Evolutionary conservation across 2,113 vertebrate species (phyloP).

Genomic region (Haemorhous mexicanus): DNA sequence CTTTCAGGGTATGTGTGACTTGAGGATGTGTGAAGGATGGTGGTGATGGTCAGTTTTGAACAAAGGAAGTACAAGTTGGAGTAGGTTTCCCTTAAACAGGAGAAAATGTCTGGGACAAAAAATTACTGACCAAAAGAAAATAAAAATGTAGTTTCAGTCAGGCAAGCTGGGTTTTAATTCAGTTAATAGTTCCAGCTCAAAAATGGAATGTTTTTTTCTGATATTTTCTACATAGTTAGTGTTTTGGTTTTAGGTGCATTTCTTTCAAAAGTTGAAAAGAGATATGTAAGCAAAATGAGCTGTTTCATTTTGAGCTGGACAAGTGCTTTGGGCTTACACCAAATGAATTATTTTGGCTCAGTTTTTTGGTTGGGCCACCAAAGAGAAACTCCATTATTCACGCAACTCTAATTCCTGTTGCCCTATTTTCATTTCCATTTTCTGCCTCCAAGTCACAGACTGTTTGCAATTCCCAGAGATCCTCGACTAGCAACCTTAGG

Average conservation of each 20-base stretch:
- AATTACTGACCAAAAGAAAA: background rate
- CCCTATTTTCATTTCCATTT: background rate
- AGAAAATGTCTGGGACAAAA: background rate
- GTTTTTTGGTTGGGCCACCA: background rate
- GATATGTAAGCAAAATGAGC: background rate
- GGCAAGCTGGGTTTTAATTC: background rate
- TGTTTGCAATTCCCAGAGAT: background rate
- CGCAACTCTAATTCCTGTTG: background rate
- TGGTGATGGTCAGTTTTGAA: background rate
- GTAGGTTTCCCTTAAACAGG: background rate
- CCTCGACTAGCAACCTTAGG: accelerated
- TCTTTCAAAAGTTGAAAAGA: background rate
- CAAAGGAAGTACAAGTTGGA: background rate
- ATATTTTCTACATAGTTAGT: background rate
- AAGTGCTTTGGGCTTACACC: background rate
- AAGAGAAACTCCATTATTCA: background rate
- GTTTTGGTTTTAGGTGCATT: background rate
- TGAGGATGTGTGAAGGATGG: background rate
- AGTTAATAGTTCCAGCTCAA: background rate
- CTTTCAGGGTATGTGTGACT: background rate
- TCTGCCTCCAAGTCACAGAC: background rate
- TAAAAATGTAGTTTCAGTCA: background rate
- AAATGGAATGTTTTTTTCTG: background rate
- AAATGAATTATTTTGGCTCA: background rate
- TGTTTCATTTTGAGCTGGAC: conserved; percentile 30